Evolutionary conservation across 2,888 invertebrate genomes (phyloP).

Genomic region (Ferrisia virgata): DNA sequence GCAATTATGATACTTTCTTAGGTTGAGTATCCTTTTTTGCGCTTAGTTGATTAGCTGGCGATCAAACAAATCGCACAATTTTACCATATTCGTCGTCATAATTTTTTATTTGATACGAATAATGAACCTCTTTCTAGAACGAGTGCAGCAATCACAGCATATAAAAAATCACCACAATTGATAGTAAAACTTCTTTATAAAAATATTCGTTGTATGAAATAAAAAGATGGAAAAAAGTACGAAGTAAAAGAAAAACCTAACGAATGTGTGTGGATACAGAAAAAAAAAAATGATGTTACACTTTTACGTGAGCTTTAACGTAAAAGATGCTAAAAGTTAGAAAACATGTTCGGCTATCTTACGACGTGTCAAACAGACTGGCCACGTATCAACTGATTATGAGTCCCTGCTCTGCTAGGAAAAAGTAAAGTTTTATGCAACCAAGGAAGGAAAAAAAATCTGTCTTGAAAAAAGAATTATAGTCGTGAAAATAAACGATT

Average conservation of each 20-base stretch:
- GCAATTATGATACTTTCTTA: too few species aligned
- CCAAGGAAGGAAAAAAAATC: not conserved
- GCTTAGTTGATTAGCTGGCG: too few species aligned
- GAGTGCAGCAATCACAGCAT: too few species aligned
- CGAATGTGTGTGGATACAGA: not conserved
- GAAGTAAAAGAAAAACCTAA: not conserved
- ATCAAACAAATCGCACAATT: too few species aligned
- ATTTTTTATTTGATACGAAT: too few species aligned
- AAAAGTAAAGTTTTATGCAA: conserved; percentile 10
- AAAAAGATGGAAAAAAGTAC: not conserved
- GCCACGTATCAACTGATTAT: conserved; percentile 24
- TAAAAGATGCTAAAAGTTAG: conserved; percentile 15
- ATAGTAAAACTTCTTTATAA: not conserved
- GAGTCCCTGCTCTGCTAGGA: not conserved
- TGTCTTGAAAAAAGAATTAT: not conserved
- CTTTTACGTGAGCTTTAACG: conserved; percentile 7
- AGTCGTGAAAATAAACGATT: not conserved
- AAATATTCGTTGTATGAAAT: not conserved
- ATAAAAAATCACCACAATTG: too few species aligned
- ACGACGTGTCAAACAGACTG: conserved; percentile 24
- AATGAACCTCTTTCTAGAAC: too few species aligned
- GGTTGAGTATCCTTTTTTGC: too few species aligned
- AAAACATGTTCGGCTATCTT: conserved; percentile 16
- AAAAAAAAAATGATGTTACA: conserved; percentile 15
- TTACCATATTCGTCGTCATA: too few species aligned